Conservation (phyloP, 2,113 vertebrate species). For the Pedionomus torquatus region DNA sequence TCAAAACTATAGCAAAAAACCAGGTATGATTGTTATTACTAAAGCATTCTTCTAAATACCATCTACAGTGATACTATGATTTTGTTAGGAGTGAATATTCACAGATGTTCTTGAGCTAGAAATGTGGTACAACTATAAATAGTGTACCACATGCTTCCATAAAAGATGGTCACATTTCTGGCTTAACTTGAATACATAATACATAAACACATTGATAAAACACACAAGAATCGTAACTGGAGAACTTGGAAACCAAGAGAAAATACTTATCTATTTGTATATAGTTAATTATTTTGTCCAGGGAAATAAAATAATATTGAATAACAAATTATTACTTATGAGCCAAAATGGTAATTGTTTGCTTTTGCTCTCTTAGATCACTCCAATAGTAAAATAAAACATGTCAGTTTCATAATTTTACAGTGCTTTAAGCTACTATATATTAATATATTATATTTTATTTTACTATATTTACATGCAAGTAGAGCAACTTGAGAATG, state of each 20-base stretch:
- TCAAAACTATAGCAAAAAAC: neutral
- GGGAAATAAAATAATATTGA: rapidly evolving
- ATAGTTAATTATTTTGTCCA: neutral
- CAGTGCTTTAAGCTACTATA: neutral
- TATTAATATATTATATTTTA: neutral
- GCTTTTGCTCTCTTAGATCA: neutral
- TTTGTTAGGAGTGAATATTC: neutral
- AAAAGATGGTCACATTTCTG: neutral
- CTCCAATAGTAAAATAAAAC: neutral
- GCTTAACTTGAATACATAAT: neutral
- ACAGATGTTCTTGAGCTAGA: neutral
- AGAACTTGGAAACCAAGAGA: neutral
- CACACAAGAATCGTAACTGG: neutral
- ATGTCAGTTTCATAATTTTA: neutral
- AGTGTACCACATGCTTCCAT: neutral
- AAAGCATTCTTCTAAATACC: neutral
- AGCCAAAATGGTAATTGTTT: neutral
- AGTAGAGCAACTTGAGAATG: neutral
- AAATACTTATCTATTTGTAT: neutral
- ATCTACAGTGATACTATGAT: neutral
- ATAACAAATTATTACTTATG: neutral
- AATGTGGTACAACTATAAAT: neutral
- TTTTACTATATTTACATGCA: neutral
- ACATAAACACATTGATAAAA: neutral
- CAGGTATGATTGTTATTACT: neutral